These are phyloP conservation scores for Neocrepidodera transversa DNA, from an alignment of 2,888 invertebrate genomes.

Conservation along the genomic window DNA sequence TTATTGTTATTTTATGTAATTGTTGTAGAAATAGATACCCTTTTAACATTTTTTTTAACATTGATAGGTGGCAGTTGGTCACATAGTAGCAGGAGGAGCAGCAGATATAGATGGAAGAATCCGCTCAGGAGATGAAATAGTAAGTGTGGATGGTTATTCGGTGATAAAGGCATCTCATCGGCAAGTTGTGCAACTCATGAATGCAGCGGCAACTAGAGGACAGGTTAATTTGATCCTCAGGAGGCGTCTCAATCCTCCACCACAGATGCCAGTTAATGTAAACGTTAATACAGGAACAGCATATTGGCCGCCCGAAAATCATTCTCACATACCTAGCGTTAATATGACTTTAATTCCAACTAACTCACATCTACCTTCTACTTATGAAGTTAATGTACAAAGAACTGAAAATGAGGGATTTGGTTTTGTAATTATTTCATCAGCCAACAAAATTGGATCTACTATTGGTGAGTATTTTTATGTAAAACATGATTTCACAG, in stretches of 20 bases:
- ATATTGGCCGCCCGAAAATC: constrained; percentile 47
- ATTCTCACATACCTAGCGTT: constrained; percentile 43
- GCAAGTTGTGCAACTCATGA: constrained; percentile 91
- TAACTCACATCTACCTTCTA: constrained; percentile 61
- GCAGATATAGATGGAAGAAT: constrained; percentile 91
- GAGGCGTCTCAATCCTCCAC: constrained; percentile 55
- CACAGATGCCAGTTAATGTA: constrained; percentile 42
- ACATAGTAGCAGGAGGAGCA: constrained; percentile 95
- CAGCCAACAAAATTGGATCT: constrained; percentile 86
- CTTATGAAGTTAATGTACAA: constrained; percentile 92
- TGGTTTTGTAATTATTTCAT: constrained; percentile 98
- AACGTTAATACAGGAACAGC: constrained; percentile 35
- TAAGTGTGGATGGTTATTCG: constrained; percentile 83
- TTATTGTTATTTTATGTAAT: too few species aligned
- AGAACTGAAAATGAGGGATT: constrained; percentile 95
- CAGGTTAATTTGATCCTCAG: constrained; percentile 79
- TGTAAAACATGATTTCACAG: too few species aligned
- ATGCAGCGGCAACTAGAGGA: constrained; percentile 85
- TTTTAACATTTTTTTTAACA: too few species aligned
- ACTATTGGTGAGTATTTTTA: constrained; percentile 76
- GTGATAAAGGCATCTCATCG: constrained; percentile 85
- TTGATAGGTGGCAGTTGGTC: constrained; percentile 88
- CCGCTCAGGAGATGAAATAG: constrained; percentile 90
- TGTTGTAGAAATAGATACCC: too few species aligned
- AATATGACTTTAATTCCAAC: constrained; percentile 39